These are phyloP conservation scores for Scylla paramamosain DNA, from an alignment of 1,140 invertebrate species.

Conservation along the genomic window DNA sequence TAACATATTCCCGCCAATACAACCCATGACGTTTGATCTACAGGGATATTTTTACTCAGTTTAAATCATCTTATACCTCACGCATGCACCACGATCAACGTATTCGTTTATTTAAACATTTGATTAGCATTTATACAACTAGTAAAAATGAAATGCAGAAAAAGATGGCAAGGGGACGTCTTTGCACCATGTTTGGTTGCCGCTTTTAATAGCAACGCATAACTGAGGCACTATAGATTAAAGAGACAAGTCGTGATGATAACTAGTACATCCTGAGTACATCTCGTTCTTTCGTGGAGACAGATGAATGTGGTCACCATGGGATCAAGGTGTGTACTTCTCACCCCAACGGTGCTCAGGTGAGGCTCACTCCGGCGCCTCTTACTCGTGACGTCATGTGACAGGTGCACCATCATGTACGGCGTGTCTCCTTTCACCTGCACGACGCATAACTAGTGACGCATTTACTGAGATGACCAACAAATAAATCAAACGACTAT, in stretches of 20 bases:
- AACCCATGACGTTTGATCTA: too few species aligned
- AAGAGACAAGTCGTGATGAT: not conserved
- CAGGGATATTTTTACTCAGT: too few species aligned
- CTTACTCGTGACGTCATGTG: slow-evolving; percentile 59
- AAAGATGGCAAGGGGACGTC: not conserved
- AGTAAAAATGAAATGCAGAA: not conserved
- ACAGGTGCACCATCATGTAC: slow-evolving; percentile 58
- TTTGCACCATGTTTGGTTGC: not conserved
- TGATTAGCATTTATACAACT: not conserved
- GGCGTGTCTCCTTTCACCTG: not conserved
- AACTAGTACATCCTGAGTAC: not conserved
- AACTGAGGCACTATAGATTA: not conserved
- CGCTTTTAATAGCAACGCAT: not conserved
- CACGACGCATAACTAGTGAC: too few species aligned
- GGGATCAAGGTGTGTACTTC: not conserved
- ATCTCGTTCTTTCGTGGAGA: not conserved
- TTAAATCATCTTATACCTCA: too few species aligned
- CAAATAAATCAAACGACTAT: not conserved
- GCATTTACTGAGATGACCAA: not conserved
- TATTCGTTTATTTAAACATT: not conserved
- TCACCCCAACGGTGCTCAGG: slow-evolving; percentile 46
- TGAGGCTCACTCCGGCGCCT: slow-evolving; percentile 44
- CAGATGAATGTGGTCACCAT: not conserved
- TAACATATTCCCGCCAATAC: not conserved
- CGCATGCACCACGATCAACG: too few species aligned